Percentiles rank a stretch among this genome's conserved stretches.
phyloP scores from a whole-genome alignment of 2,888 invertebrate species.

The Metellina segmentata region DNA sequence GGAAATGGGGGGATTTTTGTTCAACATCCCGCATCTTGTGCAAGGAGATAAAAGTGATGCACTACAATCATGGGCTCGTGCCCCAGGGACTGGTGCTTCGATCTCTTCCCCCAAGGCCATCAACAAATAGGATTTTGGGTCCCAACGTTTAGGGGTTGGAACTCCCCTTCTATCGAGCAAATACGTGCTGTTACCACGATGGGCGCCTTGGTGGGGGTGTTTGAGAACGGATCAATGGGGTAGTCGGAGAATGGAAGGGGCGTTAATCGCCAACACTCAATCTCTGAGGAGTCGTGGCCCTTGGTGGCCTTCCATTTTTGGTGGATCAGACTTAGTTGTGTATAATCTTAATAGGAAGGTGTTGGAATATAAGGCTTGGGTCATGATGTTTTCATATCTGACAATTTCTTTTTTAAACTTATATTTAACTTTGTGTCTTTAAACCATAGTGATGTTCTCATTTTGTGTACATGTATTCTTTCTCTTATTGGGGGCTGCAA shows the following conservation, averaged over 20 bases:
- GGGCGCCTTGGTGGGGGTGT: conserved; percentile 22
- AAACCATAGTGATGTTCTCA: no score
- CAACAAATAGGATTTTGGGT: conserved; percentile 57
- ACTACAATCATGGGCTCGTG: conserved; percentile 3
- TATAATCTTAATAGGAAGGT: no score
- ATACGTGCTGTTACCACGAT: conserved; percentile 69
- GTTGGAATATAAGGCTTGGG: no score
- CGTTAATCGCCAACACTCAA: conserved; percentile 44
- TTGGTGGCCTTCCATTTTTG: not conserved
- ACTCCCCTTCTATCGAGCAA: not conserved
- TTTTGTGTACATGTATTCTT: no score
- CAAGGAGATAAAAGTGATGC: conserved; percentile 28
- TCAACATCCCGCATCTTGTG: conserved; percentile 7
- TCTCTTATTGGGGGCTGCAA: no score
- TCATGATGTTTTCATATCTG: no score
- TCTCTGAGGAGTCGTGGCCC: conserved; percentile 22
- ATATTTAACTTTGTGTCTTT: no score
- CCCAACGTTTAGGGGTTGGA: conserved; percentile 22
- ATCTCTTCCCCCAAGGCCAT: conserved; percentile 29
- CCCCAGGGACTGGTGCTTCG: conserved; percentile 6
- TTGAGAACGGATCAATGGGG: conserved; percentile 54
- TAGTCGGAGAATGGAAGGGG: conserved; percentile 45
- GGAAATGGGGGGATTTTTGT: not conserved
- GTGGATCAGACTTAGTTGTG: no score
- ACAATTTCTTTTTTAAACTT: no score